A percentile compares a stretch with the other conserved stretches of the same genome.
Conservation (phyloP, 2,797 vertebrate species). For the Gymnocypris eckloni region DNA sequence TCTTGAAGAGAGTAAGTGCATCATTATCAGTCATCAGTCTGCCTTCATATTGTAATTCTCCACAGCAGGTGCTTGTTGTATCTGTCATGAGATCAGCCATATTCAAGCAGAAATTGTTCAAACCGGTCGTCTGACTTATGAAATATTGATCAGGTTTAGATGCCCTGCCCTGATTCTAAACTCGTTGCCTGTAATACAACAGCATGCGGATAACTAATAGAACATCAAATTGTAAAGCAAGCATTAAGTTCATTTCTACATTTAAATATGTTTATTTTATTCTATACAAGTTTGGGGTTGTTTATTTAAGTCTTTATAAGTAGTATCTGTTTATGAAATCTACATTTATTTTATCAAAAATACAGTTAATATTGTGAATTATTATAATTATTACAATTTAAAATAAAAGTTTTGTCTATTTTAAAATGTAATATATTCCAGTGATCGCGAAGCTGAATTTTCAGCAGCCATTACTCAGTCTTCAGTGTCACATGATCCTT, state of each 20-base stretch:
- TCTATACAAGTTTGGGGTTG: not conserved
- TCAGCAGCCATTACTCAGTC: not conserved
- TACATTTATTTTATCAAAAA: not conserved
- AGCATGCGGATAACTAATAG: not conserved
- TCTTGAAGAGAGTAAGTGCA: not conserved
- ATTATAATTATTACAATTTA: too few species aligned
- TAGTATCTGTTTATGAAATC: not conserved
- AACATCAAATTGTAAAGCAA: slow-evolving; percentile 21
- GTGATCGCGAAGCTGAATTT: not conserved
- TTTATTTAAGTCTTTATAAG: not conserved
- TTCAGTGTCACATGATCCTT: not conserved
- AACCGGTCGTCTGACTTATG: slow-evolving; percentile 36
- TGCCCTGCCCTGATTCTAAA: slow-evolving; percentile 4
- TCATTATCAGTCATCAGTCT: not conserved
- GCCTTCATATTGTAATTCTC: slow-evolving; percentile 5
- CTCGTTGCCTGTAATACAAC: not conserved
- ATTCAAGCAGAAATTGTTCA: slow-evolving; percentile 48
- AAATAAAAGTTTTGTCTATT: too few species aligned
- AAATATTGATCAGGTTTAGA: slow-evolving; percentile 44
- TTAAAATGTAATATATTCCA: not conserved
- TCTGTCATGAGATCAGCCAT: slow-evolving; percentile 28
- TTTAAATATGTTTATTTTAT: not conserved
- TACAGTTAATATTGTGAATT: not conserved
- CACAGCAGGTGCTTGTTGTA: not conserved
- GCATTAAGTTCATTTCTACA: not conserved